Evolutionary conservation across 2,888 invertebrate genomes (phyloP).

Genomic region (Esperia sulphurella): DNA sequence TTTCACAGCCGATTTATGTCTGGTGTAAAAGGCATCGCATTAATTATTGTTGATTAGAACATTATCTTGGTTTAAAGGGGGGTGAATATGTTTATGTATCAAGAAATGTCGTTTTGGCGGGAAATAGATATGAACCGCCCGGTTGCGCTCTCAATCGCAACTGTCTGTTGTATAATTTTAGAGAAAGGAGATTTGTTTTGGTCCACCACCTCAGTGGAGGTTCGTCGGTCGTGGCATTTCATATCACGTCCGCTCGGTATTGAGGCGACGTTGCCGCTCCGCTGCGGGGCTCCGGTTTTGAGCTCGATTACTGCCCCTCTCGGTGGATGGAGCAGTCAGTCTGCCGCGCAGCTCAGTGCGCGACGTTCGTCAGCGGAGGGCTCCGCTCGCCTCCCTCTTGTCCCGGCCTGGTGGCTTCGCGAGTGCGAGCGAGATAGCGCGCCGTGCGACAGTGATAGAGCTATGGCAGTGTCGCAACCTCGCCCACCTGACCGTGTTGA

Average conservation of each 20-base stretch:
- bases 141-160: conserved; percentile 46
- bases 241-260: conserved; percentile 64
- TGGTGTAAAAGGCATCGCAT: background rate
- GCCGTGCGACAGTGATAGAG: conserved; percentile 43
- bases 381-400: conserved; percentile 53
- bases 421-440: conserved; percentile 60
- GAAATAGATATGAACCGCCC: conserved; percentile 39
- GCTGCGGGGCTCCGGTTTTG: conserved; percentile 42
- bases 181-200: conserved; percentile 79
- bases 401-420: conserved; percentile 28
- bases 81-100: background rate
- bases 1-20: background rate
- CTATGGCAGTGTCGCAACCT: conserved; percentile 77
- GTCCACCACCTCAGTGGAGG: conserved; percentile 65
- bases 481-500: conserved; percentile 80
- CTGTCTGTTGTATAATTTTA: conserved; percentile 69
- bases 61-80: too few species aligned
- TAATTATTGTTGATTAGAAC: too few species aligned
- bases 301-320: conserved; percentile 52
- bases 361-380: conserved; percentile 73
- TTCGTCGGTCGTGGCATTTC: conserved; percentile 66
- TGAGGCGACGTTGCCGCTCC: conserved; percentile 69
- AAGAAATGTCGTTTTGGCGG: conserved; percentile 34
- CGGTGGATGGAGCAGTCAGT: conserved; percentile 59
- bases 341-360: conserved; percentile 77